phyloP scores from a whole-genome alignment of 2,888 invertebrate species.

The Orthosia incerta region DNA sequence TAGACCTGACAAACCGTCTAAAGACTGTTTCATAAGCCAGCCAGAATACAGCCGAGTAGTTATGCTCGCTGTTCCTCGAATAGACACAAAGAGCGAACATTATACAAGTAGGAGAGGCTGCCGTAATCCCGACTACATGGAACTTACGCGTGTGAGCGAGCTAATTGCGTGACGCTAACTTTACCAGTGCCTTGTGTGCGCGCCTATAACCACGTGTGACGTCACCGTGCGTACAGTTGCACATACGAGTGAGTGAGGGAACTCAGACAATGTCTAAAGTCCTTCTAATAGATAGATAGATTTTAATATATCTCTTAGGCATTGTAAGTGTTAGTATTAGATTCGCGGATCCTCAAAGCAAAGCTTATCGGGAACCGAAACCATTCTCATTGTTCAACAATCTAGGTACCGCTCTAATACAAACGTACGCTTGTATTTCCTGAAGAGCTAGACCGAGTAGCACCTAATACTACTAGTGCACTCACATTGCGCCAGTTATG shows the following conservation, averaged over 20 bases:
- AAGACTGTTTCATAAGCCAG: not conserved
- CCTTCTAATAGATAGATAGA: not conserved
- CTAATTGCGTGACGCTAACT: conserved; percentile 28
- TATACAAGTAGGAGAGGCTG: conserved; percentile 2
- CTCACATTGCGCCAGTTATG: too few species aligned
- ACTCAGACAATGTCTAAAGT: not conserved
- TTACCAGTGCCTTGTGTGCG: not conserved
- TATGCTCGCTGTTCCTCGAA: not conserved
- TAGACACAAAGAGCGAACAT: not conserved
- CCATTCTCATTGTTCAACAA: not conserved
- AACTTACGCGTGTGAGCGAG: conserved; percentile 13
- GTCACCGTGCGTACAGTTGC: not conserved
- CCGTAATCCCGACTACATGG: not conserved
- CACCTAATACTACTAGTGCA: too few species aligned
- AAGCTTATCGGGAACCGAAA: not conserved
- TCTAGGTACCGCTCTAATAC: not conserved
- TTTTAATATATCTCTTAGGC: not conserved
- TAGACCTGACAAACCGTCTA: not conserved
- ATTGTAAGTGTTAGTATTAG: not conserved
- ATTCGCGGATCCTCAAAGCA: too few species aligned
- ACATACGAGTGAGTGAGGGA: not conserved
- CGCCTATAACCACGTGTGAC: not conserved
- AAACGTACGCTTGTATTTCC: too few species aligned
- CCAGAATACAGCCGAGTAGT: too few species aligned
- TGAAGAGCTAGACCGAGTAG: too few species aligned